Percentiles rank a stretch among this genome's conserved stretches.
phyloP scores from a whole-genome alignment of 2,113 vertebrate species.

The Hipposideros armiger region DNA sequence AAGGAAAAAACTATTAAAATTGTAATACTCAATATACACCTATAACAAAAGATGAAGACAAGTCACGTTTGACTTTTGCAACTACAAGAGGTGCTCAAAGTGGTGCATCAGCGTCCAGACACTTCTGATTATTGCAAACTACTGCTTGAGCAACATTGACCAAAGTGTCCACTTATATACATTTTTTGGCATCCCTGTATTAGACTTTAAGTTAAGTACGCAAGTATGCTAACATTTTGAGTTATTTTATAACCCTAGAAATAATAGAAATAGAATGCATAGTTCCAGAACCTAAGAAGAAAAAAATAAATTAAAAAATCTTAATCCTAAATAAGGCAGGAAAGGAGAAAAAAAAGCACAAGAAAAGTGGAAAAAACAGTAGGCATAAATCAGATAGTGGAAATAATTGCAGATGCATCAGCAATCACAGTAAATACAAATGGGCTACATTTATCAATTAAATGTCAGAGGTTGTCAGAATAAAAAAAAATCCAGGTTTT shows the following conservation, averaged over 20 bases:
- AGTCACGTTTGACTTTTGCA: too few species aligned
- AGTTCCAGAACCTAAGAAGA: background rate
- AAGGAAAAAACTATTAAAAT: too few species aligned
- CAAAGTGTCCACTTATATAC: too few species aligned
- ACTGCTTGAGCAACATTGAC: too few species aligned
- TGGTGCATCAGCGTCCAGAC: too few species aligned
- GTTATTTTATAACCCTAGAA: slow-evolving; percentile 12
- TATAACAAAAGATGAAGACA: too few species aligned
- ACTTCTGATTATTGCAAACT: too few species aligned
- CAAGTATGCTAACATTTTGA: background rate
- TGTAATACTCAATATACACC: too few species aligned
- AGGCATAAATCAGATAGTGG: background rate
- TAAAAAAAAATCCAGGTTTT: slow-evolving; percentile 6
- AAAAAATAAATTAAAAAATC: background rate
- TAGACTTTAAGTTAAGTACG: slow-evolving; percentile 10
- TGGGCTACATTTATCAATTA: background rate
- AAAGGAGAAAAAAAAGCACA: background rate
- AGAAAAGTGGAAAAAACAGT: background rate
- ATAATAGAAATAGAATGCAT: slow-evolving; percentile 1
- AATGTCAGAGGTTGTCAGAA: background rate
- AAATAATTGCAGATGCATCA: slow-evolving; percentile 32
- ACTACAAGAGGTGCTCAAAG: too few species aligned
- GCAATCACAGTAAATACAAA: background rate
- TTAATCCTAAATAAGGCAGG: background rate
- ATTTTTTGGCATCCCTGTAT: background rate